Evolutionary conservation across 2,797 vertebrate species (phyloP), one percentile per base, ranked within the genome.

Genomic region (Rhabdomys pumilio): DNA sequence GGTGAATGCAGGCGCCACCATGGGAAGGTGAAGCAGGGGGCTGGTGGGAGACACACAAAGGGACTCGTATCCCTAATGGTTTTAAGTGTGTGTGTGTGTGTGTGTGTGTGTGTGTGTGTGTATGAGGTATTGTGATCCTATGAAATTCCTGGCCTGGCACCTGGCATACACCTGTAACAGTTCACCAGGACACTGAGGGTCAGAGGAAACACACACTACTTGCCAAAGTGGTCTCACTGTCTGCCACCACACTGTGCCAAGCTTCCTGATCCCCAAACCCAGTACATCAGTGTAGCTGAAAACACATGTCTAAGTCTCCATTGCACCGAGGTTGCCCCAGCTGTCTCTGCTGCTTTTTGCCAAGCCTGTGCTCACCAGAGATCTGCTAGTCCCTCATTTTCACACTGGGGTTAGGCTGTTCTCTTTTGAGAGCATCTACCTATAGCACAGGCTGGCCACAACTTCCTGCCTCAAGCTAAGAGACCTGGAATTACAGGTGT

Each of bases 241-340:
- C 26, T 22, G 12, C 44, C 63, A 26, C 6, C 14, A 20, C 47
- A 47, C 2, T 0, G 2, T 4, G 8, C 1, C 9, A 72, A 26
- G 47, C 15, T 19, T 65, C 29, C 61, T n/a, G 34, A 53, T 4
- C 24, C 15, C 67, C 38, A 29, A n/a, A 0, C 44, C 50, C 24
- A 15, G 59, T 65, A 91, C 24, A 6, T 12, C 4, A 9, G 6
- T 0, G 6, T 0, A 55, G 53, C 69, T 59, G 57, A 72, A 8
- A 19, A 53, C 29, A 1, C 20, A 8, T 7, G 55, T 14, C 84
- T 50, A 4, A 8, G 86, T 57, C 57, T 61, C 75, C 55, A 26
- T 2, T 3, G 31, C 0, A 4, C 69, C 34, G 31, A 61, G 2
- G 6, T 59, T 17, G 31, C 24, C 26, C 38, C 44, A 31, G 24